Evolutionary conservation across 2,113 vertebrate species (phyloP).

Genomic region (Haplochromis burtoni): DNA sequence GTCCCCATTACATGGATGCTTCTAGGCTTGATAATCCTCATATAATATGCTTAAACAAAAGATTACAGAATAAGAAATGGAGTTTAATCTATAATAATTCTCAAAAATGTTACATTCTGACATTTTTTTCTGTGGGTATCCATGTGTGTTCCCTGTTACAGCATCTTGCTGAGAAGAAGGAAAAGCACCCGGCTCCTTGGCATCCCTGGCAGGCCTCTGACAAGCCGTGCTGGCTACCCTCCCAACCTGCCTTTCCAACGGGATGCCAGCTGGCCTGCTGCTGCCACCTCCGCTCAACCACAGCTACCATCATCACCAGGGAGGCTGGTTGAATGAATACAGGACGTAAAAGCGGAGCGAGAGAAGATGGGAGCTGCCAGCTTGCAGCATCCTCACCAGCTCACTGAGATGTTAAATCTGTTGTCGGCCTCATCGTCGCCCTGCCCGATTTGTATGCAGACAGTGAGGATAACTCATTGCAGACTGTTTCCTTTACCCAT

Average conservation of each 20-base stretch:
- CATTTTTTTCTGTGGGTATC: not conserved
- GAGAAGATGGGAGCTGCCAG: slow-evolving; percentile 37
- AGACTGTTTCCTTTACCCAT: not conserved
- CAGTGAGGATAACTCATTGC: slow-evolving; percentile 9
- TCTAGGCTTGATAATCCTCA: not conserved
- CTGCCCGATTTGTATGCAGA: slow-evolving; percentile 28
- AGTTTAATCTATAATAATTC: not conserved
- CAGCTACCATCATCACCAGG: slow-evolving; percentile 18
- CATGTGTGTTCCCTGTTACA: not conserved
- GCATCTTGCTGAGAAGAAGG: slow-evolving; percentile 8
- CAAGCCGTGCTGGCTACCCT: slow-evolving; percentile 30
- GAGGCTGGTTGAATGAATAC: slow-evolving; percentile 6
- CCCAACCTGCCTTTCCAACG: slow-evolving; percentile 3
- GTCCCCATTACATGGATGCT: not conserved
- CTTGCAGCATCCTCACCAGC: slow-evolving; percentile 21
- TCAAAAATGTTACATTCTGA: not conserved
- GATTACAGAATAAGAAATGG: not conserved
- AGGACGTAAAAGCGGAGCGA: not conserved
- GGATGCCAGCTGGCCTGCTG: slow-evolving; percentile 44
- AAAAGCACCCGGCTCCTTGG: slow-evolving; percentile 6
- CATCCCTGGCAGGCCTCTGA: slow-evolving; percentile 27
- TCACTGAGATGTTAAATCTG: slow-evolving; percentile 47
- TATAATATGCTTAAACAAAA: not conserved
- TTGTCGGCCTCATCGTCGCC: not conserved
- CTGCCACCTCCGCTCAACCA: slow-evolving; percentile 1